These are phyloP conservation scores for Bombus confusus DNA, from an alignment of 1,140 invertebrate genomes.

Conservation along the genomic window DNA sequence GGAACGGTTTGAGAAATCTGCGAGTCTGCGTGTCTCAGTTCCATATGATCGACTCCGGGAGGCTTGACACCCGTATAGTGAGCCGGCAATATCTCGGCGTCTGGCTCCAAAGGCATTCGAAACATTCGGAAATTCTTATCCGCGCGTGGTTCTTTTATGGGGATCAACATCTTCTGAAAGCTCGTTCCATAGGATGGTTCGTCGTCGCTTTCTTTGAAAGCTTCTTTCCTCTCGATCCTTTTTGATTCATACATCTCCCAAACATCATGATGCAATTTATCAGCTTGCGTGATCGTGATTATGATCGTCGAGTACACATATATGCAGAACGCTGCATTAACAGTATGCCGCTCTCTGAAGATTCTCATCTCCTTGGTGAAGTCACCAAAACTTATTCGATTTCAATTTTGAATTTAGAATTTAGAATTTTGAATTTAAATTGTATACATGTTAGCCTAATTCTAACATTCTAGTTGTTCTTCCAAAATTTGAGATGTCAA, in stretches of 20 bases:
- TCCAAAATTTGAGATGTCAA: not conserved
- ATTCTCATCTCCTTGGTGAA: conserved; percentile 18
- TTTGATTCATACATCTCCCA: not conserved
- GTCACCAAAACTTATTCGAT: not conserved
- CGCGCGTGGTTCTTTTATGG: conserved; percentile 23
- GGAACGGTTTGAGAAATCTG: not conserved
- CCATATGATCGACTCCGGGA: conserved; percentile 79
- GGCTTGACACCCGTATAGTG: conserved; percentile 74
- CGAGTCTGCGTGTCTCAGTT: conserved; percentile 61
- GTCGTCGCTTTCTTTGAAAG: not conserved
- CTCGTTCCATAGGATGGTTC: not conserved
- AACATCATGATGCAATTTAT: not conserved
- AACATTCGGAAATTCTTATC: not conserved
- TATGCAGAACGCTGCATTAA: conserved; percentile 26
- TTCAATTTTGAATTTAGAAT: not conserved
- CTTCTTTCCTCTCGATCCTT: not conserved
- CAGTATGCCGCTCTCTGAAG: not conserved
- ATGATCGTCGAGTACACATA: not conserved
- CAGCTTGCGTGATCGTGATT: not conserved
- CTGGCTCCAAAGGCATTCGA: conserved; percentile 66
- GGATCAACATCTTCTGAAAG: conserved; percentile 20
- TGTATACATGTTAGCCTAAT: not conserved
- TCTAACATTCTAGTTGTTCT: not conserved
- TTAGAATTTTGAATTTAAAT: not conserved
- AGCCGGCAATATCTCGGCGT: conserved; percentile 77